phyloP scores from a whole-genome alignment of 2,113 vertebrate genomes.

The Pygoscelis antarcticus region DNA sequence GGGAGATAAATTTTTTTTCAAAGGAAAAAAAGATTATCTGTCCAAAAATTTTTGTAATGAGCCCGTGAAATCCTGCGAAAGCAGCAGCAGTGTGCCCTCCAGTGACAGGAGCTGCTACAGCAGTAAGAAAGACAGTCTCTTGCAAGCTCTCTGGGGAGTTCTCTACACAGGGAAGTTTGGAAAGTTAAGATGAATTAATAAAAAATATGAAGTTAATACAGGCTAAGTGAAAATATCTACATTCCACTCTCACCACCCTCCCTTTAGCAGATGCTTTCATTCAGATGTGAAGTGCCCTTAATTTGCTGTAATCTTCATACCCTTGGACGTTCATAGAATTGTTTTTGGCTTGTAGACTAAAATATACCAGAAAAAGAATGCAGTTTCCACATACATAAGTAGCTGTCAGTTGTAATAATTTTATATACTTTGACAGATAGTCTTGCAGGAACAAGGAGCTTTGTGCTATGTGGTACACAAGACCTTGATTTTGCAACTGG shows the following conservation, averaged over 20 bases:
- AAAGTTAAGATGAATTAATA: background rate
- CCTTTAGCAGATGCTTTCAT: background rate
- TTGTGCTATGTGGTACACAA: background rate
- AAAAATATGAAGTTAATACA: background rate
- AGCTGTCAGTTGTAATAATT: background rate
- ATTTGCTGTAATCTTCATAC: background rate
- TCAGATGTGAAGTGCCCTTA: background rate
- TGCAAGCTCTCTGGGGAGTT: background rate
- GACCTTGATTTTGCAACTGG: background rate
- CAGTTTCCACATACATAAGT: background rate
- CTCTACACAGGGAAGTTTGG: background rate
- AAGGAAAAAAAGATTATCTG: background rate
- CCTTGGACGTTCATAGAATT: background rate
- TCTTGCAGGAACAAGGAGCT: background rate
- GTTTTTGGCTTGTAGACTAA: background rate
- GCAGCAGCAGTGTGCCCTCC: slow-evolving; percentile 62
- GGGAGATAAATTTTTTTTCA: background rate
- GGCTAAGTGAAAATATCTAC: background rate
- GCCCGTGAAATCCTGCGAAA: background rate
- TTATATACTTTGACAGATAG: background rate
- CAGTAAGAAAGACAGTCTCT: background rate
- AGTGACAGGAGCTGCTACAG: slow-evolving; percentile 55
- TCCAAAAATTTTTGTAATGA: background rate
- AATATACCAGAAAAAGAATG: background rate
- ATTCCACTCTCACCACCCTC: background rate